Evolutionary conservation across 2,888 invertebrate species (phyloP).

Genomic region (Tetanocera ferruginea): DNA sequence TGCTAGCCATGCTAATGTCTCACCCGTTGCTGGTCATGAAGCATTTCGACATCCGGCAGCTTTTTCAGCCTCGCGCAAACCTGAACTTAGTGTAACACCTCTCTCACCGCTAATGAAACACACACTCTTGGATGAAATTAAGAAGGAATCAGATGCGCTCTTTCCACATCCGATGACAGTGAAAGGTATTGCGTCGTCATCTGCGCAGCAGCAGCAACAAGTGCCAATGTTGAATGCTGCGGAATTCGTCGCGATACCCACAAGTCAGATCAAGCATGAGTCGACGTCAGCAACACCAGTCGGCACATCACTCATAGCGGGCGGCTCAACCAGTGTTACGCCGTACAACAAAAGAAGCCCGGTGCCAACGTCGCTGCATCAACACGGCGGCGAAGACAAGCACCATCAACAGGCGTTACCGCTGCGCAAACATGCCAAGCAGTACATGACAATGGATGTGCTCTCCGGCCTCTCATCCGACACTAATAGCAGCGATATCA

Average conservation of each 20-base stretch:
- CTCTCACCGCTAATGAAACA: constrained; percentile 50
- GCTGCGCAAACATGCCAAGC: constrained; percentile 47
- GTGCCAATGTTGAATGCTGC: constrained; percentile 51
- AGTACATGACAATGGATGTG: constrained; percentile 48
- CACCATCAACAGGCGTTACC: constrained; percentile 53
- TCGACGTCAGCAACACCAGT: constrained; percentile 53
- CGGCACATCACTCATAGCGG: constrained; percentile 49
- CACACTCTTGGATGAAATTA: constrained; percentile 56
- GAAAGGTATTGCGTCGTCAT: constrained; percentile 16
- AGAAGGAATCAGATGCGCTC: constrained; percentile 60
- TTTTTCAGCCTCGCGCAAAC: constrained; percentile 50
- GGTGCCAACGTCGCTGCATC: background rate
- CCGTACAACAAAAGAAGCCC: constrained; percentile 46
- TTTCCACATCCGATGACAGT: constrained; percentile 45
- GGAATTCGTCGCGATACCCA: constrained; percentile 59
- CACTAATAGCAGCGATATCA: constrained; percentile 58
- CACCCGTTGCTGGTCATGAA: constrained; percentile 37
- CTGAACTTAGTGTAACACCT: constrained; percentile 57
- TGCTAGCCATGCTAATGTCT: background rate
- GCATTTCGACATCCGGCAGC: constrained; percentile 50
- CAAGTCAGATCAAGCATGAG: constrained; percentile 66
- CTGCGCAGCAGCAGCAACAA: constrained; percentile 41
- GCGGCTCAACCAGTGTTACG: constrained; percentile 26
- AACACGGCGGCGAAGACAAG: constrained; percentile 32
- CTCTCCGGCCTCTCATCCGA: constrained; percentile 58